Evolutionary conservation across 2,113 vertebrate species (phyloP).

Genomic region (Eleginops maclovinus): DNA sequence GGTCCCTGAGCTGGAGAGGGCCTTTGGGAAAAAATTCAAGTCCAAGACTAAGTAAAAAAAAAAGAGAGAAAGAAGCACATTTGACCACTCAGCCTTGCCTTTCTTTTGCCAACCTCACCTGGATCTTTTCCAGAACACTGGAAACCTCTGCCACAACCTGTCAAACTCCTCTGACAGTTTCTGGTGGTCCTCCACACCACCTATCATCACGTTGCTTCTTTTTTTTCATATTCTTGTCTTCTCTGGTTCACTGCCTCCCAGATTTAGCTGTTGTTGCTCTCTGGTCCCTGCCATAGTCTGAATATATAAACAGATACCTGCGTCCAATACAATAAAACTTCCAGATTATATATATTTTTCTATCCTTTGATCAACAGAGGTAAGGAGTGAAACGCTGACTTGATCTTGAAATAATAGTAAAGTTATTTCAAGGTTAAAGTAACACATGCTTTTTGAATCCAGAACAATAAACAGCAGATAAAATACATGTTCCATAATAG

Average conservation of each 20-base stretch:
- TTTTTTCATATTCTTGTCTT: constrained; percentile 6
- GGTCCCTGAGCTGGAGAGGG: constrained; percentile 84
- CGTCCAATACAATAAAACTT: neutral
- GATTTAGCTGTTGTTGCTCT: constrained; percentile 1
- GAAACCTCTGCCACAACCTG: constrained; percentile 41
- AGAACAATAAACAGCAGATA: neutral
- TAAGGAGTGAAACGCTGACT: neutral
- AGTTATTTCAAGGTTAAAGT: neutral
- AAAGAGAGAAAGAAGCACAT: neutral
- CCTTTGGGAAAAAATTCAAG: constrained; percentile 86
- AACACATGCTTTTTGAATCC: neutral
- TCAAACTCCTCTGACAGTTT: constrained; percentile 32
- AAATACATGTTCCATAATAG: neutral
- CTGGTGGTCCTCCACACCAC: constrained; percentile 38
- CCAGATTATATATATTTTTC: neutral
- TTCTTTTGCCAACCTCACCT: constrained; percentile 56
- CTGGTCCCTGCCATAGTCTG: neutral
- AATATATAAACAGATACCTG: neutral
- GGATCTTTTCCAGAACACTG: constrained; percentile 30
- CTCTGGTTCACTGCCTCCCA: neutral
- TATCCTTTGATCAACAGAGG: neutral
- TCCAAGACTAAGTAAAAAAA: constrained; percentile 86
- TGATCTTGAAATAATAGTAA: neutral
- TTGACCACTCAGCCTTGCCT: constrained; percentile 33
- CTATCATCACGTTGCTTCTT: neutral